Evolutionary conservation across 2,888 invertebrate genomes (phyloP), one percentile per base, ranked within the genome.

Genomic region (Arctia plantaginis): DNA sequence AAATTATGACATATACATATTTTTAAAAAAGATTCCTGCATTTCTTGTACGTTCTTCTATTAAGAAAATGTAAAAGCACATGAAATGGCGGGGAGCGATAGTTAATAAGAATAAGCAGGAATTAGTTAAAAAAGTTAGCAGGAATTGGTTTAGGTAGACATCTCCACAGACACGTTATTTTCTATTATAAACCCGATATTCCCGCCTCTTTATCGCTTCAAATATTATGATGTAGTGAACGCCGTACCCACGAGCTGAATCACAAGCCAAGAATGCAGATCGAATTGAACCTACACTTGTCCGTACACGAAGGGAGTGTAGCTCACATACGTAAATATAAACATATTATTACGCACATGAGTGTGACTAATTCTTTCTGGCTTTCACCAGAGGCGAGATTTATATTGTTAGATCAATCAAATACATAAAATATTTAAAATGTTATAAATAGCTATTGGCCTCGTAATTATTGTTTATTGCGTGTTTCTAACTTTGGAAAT

Each of bases 231-330:
- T 30, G 4, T 27, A 35, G 33, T n/a, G 44, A 27, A 20, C 69
- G 64, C 44, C 41, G 4, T 27, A 44, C 76, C 59, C 44, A 47
- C 41, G 27, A 59, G 72, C 78, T 85, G 85, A 85, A 79, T 85
- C 86, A 85, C 81, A 13, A 27, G 69, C 35, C 76, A 82, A 72
- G 86, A 85, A 85, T 85, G 85, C 83, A 78, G 47, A 74, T 74
- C 86, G 77, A 82, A 85, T 85, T 47, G 73, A 59, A 70, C 23
- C 51, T 23, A 51, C 35, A 65, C 76, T 65, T 75, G 81, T 74
- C 72, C 71, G 67, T 76, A 41, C 59, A 62, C 35, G 77, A 70
- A 78, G 77, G 84, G 74, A 77, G 74, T 67, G 41, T n/a, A 65
- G 15, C 51, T n/a, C 62, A 72, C 73, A 39, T 64, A 71, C 73